phyloP scores from a whole-genome alignment of 2,113 vertebrate genomes.

The Boleophthalmus pectinirostris region DNA sequence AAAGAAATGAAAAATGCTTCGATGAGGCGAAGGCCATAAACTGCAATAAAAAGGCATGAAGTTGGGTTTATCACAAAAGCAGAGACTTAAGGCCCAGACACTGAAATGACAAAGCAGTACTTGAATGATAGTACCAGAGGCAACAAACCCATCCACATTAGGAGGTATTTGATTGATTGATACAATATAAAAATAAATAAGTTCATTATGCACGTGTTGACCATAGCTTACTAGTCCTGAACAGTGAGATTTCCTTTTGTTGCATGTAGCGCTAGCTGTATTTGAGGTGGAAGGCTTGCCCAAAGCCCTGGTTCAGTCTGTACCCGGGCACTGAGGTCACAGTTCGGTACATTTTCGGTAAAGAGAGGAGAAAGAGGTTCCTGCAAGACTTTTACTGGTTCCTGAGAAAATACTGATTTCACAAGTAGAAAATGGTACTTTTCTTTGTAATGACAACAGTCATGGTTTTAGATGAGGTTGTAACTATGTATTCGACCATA shows the following conservation, averaged over 20 bases:
- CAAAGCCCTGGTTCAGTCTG: conserved; percentile 56
- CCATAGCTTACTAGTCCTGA: conserved; percentile 46
- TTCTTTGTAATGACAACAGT: conserved; percentile 37
- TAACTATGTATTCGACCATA: conserved; percentile 46
- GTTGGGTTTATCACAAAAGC: conserved; percentile 35
- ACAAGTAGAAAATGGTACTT: conserved; percentile 44
- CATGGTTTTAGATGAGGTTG: conserved; percentile 12
- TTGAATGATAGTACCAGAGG: conserved; percentile 60
- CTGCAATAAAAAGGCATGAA: conserved; percentile 61
- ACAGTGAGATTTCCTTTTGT: conserved; percentile 38
- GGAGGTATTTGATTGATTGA: conserved; percentile 54
- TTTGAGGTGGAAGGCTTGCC: conserved; percentile 61
- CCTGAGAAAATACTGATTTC: conserved; percentile 66
- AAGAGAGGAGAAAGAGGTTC: conserved; percentile 60
- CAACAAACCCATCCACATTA: conserved; percentile 63
- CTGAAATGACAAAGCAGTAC: conserved; percentile 57
- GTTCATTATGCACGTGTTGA: conserved; percentile 47
- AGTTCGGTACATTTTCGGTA: conserved; percentile 62
- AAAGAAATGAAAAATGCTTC: conserved; percentile 27
- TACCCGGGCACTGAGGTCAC: conserved; percentile 65
- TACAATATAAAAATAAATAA: conserved; percentile 59
- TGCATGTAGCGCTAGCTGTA: conserved; percentile 58
- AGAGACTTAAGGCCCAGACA: conserved; percentile 62
- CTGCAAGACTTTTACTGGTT: conserved; percentile 57
- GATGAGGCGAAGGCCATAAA: conserved; percentile 55